These are phyloP conservation scores for Dioctria rufipes DNA, from an alignment of 2,888 invertebrate genomes.

Conservation along the genomic window DNA sequence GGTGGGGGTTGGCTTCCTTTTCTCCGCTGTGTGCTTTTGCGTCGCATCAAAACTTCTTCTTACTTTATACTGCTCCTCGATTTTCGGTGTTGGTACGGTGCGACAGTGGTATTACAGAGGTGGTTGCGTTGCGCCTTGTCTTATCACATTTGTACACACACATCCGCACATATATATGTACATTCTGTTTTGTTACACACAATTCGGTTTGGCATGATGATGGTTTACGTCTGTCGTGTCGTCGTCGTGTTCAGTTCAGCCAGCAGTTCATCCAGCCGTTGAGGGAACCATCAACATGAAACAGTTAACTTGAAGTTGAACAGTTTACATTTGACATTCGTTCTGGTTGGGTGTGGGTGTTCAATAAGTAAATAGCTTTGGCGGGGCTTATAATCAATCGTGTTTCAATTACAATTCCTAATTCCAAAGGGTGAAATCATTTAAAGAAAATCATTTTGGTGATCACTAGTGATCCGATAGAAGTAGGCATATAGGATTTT, in stretches of 20 bases:
- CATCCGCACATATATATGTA: no score
- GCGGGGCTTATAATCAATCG: constrained; percentile 40
- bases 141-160: constrained; percentile 27
- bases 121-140: neutral
- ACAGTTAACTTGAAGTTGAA: constrained; percentile 42
- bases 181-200: no score
- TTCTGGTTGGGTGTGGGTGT: constrained; percentile 53
- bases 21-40: no score
- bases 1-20: no score
- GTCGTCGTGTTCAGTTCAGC: constrained; percentile 36
- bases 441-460: neutral
- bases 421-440: no score
- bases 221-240: constrained; percentile 42
- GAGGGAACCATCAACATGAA: constrained; percentile 50
- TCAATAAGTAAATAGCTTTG: constrained; percentile 34
- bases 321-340: constrained; percentile 54
- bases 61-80: neutral
- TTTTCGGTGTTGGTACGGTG: no score
- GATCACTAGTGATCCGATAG: no score
- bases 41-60: no score
- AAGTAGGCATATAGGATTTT: no score
- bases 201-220: no score
- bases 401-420: neutral
- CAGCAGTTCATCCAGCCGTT: constrained; percentile 49
- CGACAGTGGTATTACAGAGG: no score